These are phyloP conservation scores for Tuta absoluta DNA, from an alignment of 2,888 invertebrate species.

Conservation along the genomic window DNA sequence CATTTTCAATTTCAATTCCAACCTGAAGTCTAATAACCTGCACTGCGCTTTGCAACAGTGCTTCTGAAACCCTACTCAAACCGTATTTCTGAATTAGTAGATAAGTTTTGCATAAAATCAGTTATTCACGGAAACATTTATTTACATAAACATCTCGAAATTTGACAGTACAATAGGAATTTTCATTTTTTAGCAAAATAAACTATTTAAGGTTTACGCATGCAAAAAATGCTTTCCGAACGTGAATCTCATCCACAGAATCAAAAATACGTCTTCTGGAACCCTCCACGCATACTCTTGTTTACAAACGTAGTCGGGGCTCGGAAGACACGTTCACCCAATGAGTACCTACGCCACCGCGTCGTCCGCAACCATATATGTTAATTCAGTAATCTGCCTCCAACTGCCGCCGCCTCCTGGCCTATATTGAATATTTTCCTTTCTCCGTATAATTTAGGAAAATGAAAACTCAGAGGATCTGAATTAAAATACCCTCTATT, in stretches of 20 bases:
- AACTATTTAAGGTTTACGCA: too few species aligned
- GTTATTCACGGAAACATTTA: too few species aligned
- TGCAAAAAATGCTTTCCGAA: too few species aligned
- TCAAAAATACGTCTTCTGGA: not conserved
- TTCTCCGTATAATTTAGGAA: conserved; percentile 60
- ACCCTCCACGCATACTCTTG: conserved; percentile 32
- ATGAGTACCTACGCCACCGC: conserved; percentile 37
- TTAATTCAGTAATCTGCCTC: conserved; percentile 62
- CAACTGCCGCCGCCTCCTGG: conserved; percentile 52
- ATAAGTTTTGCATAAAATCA: too few species aligned
- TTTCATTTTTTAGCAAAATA: too few species aligned
- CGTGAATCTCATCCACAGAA: too few species aligned
- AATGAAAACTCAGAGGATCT: conserved; percentile 49
- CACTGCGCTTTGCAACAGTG: not conserved
- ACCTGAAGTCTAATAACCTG: not conserved
- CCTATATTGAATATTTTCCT: conserved; percentile 67
- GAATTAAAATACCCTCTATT: conserved; percentile 24
- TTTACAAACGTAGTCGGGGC: conserved; percentile 37
- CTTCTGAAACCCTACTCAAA: too few species aligned
- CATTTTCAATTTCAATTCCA: too few species aligned
- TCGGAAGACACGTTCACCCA: conserved; percentile 30
- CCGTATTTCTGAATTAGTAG: too few species aligned
- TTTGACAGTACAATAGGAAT: too few species aligned
- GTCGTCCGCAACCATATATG: conserved; percentile 47
- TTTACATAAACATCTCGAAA: too few species aligned